Evolutionary conservation across 2,888 invertebrate genomes (phyloP), one percentile per base, ranked within the genome.

Genomic region (Leptogaster cylindrica): DNA sequence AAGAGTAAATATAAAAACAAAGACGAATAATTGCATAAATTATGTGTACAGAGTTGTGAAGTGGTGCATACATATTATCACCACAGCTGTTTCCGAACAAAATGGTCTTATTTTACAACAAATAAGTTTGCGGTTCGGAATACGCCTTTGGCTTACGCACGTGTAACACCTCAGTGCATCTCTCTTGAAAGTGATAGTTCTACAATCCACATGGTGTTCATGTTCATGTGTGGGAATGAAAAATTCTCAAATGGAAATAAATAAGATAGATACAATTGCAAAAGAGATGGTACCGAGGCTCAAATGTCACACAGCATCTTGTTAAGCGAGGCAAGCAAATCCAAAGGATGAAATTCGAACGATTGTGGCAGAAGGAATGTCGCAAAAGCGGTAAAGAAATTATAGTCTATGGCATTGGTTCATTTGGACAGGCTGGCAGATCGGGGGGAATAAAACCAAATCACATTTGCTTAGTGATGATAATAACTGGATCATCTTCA

Each of bases 141-240:
- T 36, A 20, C 55, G 55, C 10, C 25, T 36, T n/a, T 23, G 18
- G 20, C 36, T 33, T 39, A 55, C 55, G 55, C 55, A 55, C 55
- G 55, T 39, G 55, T 36, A 39, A 36, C 12, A 23, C 20, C 14
- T n/a, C 51, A 20, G 23, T 25, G 20, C 7, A 14, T 23, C 55
- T 36, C 33, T n/a, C 55, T 25, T 55, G 55, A 55, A 55, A 55
- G 55, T 39, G 55, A 55, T 55, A 55, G 55, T 55, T 36, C n/a
- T n/a, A 28, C 28, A 27, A 20, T 14, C 8, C 46, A n/a, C n/a
- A n/a, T n/a, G n/a, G n/a, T n/a, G n/a, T n/a, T n/a, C n/a, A n/a
- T n/a, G 27, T 8, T 8, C 25, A 3, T 8, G 50, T 55, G 55
- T 55, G 55, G 39, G 55, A 55, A 55, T 55, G 23, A 33, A 39